Base-by-base conservation (phyloP, 2,797 vertebrate species). In the Channallabes apus region DNA sequence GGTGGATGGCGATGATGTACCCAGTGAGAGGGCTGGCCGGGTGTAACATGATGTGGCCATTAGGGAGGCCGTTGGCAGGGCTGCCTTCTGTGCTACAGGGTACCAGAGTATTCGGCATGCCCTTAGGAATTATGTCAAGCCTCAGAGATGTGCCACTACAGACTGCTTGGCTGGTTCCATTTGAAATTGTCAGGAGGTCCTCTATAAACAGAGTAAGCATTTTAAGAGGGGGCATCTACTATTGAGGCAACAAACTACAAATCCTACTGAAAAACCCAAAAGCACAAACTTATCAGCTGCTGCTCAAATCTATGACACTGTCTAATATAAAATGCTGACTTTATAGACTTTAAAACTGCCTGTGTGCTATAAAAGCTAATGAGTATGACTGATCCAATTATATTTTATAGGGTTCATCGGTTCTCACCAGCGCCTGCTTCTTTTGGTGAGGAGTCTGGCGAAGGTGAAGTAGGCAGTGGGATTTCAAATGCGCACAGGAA, bases 1-100 rank as follows among this genome's bases (percentile, higher is more conserved):
- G 95, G 93, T 99, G 98, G 91, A 99, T 96, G 86, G 98, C 98
- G 80, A 99, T 99, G 90, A 99, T 99, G 93, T 99, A 99, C 1
- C 98, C 97, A 4, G 94, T 98, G 90, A 97, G 97, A 0, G 97
- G 96, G 86, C 95, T 97, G 32, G 97, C 96, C 32, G 94, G 92
- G 84, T 96, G 88, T 0, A 93, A 91, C n/a, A 95, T 89, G 86
- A 96, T 87, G 59, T 98, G 97, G 22, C 97, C 97, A 0, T 99
- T 99, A 83, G 94, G 89, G 4, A 96, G 83, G 67, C 96, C 96
- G 76, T 95, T 95, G 88, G 94, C 89, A 14, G 96, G 87, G 46
- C 90, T 94, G 64, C 86, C 88, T 54, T 90, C 90, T 12, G 85
- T 80, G 51, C 87, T 84, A 88, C 95, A 96, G 77, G 96, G 96